phyloP scores from a whole-genome alignment of 2,797 vertebrate genomes.

The Ctenosaura bakeri region DNA sequence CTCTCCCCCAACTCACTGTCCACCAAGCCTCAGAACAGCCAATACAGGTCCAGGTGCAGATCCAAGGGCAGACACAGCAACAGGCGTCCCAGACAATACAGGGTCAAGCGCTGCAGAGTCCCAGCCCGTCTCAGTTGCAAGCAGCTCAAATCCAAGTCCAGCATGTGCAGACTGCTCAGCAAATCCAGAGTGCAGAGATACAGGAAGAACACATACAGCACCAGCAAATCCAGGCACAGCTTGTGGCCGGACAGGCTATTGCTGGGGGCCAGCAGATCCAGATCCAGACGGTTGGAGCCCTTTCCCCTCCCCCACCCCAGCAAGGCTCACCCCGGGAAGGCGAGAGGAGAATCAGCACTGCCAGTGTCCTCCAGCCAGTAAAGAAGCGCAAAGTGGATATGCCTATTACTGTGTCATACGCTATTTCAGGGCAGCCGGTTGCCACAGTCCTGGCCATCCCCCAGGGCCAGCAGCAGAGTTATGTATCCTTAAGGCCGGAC shows the following conservation, averaged over 20 bases:
- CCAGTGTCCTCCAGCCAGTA: constrained; percentile 94
- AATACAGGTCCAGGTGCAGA: constrained; percentile 95
- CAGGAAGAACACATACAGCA: constrained; percentile 94
- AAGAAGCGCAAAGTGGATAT: constrained; percentile 98
- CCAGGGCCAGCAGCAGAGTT: constrained; percentile 97
- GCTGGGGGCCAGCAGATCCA: constrained; percentile 94
- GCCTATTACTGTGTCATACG: constrained; percentile 96
- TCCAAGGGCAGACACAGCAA: constrained; percentile 92
- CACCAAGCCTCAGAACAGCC: constrained; percentile 89
- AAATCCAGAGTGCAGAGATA: constrained; percentile 88
- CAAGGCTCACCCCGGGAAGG: constrained; percentile 93
- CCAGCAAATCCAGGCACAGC: constrained; percentile 96
- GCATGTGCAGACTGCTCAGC: constrained; percentile 86
- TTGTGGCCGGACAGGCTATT: constrained; percentile 90
- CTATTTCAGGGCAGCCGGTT: constrained; percentile 95
- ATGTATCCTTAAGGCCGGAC: constrained; percentile 94
- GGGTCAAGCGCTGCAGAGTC: constrained; percentile 90
- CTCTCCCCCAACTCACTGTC: constrained; percentile 92
- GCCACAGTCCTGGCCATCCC: constrained; percentile 96
- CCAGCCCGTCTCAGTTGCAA: constrained; percentile 91
- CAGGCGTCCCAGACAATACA: constrained; percentile 91
- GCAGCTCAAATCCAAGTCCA: constrained; percentile 93
- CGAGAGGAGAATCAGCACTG: constrained; percentile 87
- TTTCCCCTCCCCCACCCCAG: constrained; percentile 89
- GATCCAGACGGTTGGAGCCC: constrained; percentile 93